Evolutionary conservation across 2,113 vertebrate genomes (phyloP).

Genomic region (Panurus biarmicus): DNA sequence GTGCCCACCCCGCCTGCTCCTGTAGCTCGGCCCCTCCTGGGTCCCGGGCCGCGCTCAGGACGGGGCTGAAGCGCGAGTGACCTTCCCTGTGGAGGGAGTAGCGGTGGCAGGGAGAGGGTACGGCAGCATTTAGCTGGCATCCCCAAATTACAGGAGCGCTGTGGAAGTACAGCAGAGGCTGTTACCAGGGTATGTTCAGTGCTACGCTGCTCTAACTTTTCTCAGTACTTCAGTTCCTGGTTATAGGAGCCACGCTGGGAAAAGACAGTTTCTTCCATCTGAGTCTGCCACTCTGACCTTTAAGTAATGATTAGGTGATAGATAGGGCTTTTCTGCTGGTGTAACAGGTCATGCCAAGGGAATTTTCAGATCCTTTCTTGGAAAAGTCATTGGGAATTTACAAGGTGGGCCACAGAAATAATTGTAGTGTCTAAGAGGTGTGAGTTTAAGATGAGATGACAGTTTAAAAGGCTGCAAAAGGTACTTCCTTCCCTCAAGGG

Average conservation of each 20-base stretch:
- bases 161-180: neutral
- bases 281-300: neutral
- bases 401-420: neutral
- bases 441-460: neutral
- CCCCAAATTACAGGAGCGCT: neutral
- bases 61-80: neutral
- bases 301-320: neutral
- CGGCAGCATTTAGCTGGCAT: rapidly evolving
- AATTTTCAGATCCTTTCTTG: neutral
- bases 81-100: neutral
- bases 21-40: neutral
- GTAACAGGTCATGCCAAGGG: too few relatives aligned
- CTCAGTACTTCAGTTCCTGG: neutral
- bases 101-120: neutral
- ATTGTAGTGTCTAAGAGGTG: too few relatives aligned
- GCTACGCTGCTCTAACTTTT: neutral
- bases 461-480: neutral
- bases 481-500: too few relatives aligned
- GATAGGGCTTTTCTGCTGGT: neutral
- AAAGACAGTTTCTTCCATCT: rapidly evolving
- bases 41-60: neutral
- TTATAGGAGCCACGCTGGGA: rapidly evolving
- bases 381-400: neutral
- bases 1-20: neutral
- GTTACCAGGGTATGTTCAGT: rapidly evolving